Conservation (phyloP, 2,797 vertebrate species). For the Melanotaenia trifasciata region DNA sequence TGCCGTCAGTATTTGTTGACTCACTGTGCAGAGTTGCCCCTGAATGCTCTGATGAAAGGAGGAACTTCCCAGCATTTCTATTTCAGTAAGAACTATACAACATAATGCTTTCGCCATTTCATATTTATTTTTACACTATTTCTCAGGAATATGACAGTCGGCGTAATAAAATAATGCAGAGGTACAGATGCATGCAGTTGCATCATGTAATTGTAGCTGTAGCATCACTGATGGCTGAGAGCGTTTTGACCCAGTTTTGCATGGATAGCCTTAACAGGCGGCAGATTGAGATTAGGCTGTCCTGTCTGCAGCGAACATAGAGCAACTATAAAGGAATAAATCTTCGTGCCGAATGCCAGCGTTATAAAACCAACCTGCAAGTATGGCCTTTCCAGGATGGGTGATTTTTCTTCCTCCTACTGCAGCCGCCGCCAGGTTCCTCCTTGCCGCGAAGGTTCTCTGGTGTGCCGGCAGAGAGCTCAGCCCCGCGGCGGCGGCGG, state of each 20-base stretch:
- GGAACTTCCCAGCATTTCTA: background rate
- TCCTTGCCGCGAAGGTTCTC: slow-evolving; percentile 60
- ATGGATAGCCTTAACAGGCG: slow-evolving; percentile 49
- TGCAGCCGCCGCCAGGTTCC: slow-evolving; percentile 78
- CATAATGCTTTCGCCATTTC: background rate
- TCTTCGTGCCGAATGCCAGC: background rate
- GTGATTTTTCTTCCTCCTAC: slow-evolving; percentile 78
- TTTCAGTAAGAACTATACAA: background rate
- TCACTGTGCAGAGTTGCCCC: slow-evolving; percentile 32
- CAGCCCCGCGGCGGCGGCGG: slow-evolving; percentile 38
- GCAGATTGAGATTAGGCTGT: slow-evolving; percentile 55
- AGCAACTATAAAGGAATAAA: background rate
- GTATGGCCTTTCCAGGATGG: slow-evolving; percentile 83
- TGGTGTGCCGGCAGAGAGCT: slow-evolving; percentile 49
- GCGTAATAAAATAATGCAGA: background rate
- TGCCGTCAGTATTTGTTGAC: slow-evolving; percentile 25
- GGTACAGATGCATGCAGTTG: background rate
- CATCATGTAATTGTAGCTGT: slow-evolving; percentile 9
- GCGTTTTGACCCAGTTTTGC: slow-evolving; percentile 73
- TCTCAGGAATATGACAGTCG: background rate
- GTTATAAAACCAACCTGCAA: slow-evolving; percentile 77
- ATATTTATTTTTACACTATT: background rate
- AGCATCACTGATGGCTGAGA: slow-evolving; percentile 44
- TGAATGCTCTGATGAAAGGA: slow-evolving; percentile 29
- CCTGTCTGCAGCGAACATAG: slow-evolving; percentile 1